Evolutionary conservation across 2,888 invertebrate genomes (phyloP).

Genomic region (Oscheius onirici): DNA sequence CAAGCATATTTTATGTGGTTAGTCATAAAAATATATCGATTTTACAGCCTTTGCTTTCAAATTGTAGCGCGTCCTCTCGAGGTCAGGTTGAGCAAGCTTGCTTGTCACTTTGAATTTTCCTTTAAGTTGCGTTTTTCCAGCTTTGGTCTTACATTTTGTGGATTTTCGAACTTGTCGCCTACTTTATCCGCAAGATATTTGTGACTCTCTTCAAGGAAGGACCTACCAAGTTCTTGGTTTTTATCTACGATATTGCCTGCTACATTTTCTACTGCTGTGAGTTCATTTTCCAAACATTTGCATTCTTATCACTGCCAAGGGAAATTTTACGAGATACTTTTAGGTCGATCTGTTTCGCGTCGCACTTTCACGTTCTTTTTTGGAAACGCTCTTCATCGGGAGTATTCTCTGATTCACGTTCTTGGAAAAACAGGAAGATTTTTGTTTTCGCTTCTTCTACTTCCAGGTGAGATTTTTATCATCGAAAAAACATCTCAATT

Average conservation of each 20-base stretch:
- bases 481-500: not conserved
- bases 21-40: not conserved
- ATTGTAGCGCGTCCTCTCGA: not conserved
- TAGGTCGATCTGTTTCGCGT: not conserved
- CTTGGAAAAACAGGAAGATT: slow-evolving; percentile 3
- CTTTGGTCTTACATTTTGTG: slow-evolving; percentile 8
- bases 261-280: slow-evolving; percentile 8
- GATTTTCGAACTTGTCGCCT: slow-evolving; percentile 18
- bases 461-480: slow-evolving; percentile 1
- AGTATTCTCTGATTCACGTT: not conserved
- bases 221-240: slow-evolving; percentile 1
- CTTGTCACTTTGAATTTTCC: too few species aligned
- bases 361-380: not conserved
- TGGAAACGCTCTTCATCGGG: not conserved
- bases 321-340: not conserved
- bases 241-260: slow-evolving; percentile 14
- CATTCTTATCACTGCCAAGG: not conserved
- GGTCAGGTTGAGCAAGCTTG: not conserved
- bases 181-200: slow-evolving; percentile 13
- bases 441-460: not conserved
- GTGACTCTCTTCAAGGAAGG: slow-evolving; percentile 3
- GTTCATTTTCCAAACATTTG: not conserved
- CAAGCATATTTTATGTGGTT: slow-evolving; percentile 6
- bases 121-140: not conserved
- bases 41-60: not conserved